phyloP scores from a whole-genome alignment of 35 echinoderm and acorn worm species.

The Lytechinus variegatus region DNA sequence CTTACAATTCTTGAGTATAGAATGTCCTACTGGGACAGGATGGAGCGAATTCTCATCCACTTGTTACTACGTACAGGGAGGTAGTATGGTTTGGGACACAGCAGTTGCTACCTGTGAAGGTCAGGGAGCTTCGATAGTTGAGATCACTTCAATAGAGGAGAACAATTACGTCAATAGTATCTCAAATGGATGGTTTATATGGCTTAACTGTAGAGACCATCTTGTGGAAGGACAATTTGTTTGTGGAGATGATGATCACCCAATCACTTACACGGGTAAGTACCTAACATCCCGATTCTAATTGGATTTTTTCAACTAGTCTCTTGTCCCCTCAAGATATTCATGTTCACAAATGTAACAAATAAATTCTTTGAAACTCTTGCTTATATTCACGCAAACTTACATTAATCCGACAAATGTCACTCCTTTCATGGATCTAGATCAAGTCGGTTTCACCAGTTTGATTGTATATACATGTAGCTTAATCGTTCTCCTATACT shows the following conservation, averaged over 20 bases:
- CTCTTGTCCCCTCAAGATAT: too few species aligned
- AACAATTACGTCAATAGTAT: neutral
- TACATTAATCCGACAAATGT: too few species aligned
- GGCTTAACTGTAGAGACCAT: slow-evolving; percentile 12
- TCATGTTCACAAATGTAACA: too few species aligned
- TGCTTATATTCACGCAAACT: too few species aligned
- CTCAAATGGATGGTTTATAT: neutral
- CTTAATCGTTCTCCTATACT: too few species aligned
- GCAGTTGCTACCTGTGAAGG: neutral
- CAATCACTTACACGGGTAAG: neutral
- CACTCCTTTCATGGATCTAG: too few species aligned
- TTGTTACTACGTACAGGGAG: neutral
- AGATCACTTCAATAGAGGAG: neutral
- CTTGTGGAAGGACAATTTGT: neutral
- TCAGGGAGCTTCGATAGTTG: neutral
- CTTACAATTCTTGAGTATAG: neutral
- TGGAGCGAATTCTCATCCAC: slow-evolving; percentile 1
- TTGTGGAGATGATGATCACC: neutral
- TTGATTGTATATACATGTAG: too few species aligned
- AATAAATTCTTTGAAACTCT: too few species aligned
- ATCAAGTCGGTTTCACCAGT: too few species aligned
- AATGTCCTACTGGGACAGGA: neutral
- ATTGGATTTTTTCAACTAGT: too few species aligned
- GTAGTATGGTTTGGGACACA: neutral
- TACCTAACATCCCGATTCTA: neutral